These are phyloP conservation scores for Uropetala carovei DNA, from an alignment of 2,888 invertebrate species.

Conservation along the genomic window DNA sequence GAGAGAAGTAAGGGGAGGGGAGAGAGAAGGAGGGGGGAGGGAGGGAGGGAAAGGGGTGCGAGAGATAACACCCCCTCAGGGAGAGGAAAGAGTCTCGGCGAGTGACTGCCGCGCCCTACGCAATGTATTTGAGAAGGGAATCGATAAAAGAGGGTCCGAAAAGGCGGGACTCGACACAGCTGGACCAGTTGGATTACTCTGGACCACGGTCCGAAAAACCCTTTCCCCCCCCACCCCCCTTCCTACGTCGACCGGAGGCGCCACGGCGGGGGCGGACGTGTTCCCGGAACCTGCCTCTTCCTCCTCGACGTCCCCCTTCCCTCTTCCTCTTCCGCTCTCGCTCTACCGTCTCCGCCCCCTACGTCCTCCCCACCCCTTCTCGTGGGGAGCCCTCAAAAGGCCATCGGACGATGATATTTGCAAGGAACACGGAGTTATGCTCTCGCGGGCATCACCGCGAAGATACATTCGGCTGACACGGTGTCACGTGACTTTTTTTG, in stretches of 20 bases:
- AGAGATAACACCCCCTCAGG: background rate
- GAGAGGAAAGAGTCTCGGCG: background rate
- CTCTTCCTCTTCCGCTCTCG: background rate
- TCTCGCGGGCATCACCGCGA: background rate
- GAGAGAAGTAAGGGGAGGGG: background rate
- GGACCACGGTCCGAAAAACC: background rate
- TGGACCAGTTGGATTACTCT: background rate
- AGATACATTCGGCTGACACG: background rate
- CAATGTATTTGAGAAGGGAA: constrained; percentile 24
- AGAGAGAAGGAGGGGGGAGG: background rate
- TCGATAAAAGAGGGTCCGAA: constrained; percentile 11
- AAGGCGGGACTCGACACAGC: constrained; percentile 9
- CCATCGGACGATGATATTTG: background rate
- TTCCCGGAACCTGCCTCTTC: background rate
- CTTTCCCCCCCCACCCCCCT: background rate
- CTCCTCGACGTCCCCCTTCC: background rate
- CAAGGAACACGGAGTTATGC: background rate
- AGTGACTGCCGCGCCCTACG: constrained; percentile 29
- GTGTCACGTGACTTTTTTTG: too few relatives aligned
- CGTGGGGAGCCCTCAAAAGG: background rate
- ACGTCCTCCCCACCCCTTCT: too few relatives aligned
- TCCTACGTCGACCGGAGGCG: background rate
- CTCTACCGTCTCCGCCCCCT: background rate
- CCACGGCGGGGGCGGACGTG: background rate
- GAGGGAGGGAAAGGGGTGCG: background rate